Conservation (phyloP, 2,113 vertebrate species). For the Megaleporinus macrocephalus region DNA sequence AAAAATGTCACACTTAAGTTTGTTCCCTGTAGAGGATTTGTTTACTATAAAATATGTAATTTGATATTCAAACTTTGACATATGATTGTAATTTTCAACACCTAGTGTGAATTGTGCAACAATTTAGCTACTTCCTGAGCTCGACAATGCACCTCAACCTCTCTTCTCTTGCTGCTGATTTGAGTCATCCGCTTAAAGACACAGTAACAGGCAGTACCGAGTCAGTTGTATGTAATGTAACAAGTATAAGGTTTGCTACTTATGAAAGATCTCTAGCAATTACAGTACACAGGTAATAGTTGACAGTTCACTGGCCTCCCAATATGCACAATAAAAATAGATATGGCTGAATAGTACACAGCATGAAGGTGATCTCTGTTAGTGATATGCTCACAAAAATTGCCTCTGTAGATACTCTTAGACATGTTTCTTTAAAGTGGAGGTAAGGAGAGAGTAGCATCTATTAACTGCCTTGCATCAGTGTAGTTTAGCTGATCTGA, state of each 20-base stretch:
- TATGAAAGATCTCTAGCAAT: slow-evolving; percentile 5
- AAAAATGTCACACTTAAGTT: too few species aligned
- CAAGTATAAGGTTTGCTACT: not conserved
- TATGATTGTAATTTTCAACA: not conserved
- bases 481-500: slow-evolving; percentile 18
- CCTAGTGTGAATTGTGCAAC: not conserved
- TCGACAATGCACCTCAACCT: not conserved
- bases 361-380: slow-evolving; percentile 28
- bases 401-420: not conserved
- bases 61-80: too few species aligned
- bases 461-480: slow-evolving; percentile 3
- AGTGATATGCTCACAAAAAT: not conserved
- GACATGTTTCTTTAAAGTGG: not conserved
- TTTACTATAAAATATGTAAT: too few species aligned
- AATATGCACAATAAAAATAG: slow-evolving; percentile 29
- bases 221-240: not conserved
- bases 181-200: not conserved
- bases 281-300: slow-evolving; percentile 8
- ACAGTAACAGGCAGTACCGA: not conserved
- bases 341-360: slow-evolving; percentile 37
- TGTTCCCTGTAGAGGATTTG: too few species aligned
- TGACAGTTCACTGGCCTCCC: slow-evolving; percentile 15
- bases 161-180: not conserved
- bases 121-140: not conserved
- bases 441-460: not conserved